Evolutionary conservation across 2,888 invertebrate species (phyloP), one percentile per base, ranked within the genome.

Genomic region (Dasypogon diadema): DNA sequence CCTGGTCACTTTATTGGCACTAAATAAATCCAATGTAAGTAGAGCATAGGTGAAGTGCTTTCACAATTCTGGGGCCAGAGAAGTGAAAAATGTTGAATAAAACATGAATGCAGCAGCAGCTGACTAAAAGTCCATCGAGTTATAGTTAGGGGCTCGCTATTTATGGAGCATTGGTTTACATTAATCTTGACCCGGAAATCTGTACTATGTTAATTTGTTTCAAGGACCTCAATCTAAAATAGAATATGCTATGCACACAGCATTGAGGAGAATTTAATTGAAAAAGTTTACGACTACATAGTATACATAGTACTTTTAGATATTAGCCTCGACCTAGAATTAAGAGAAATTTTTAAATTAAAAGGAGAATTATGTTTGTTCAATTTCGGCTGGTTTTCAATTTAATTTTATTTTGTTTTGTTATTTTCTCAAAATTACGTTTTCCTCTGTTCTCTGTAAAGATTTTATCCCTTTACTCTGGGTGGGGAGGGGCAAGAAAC

Each of bases 111-210:
- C n/a, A 12, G 42, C 8, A 42, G 2, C 12, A n/a, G n/a, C 30
- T 12, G n/a, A 42, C n/a, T 42, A 12, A 12, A 12, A 42, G 2
- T 42, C 42, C 42, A 42, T 42, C n/a, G 12, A 12, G n/a, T 12
- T 42, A n/a, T 12, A 42, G 42, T 12, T n/a, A n/a, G n/a, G n/a
- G n/a, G n/a, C n/a, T 1, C n/a, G 42, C n/a, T 42, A 60, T 37
- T 60, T 37, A 34, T 60, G 12, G 21, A 21, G 37, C 12, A 51
- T 51, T 16, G 21, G 51, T 37, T 60, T 60, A 37, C 37, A 60
- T 60, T 60, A 37, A 60, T 60, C 60, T 60, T 60, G 37, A 60
- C 60, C 60, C 60, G 37, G 60, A 60, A 60, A 37, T 10, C 37
- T 22, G 34, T 22, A 34, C 8, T 60, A 37, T 60, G 60, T 60